Conservation (phyloP, 2,888 invertebrate genomes). For the Hartigia nigra region DNA sequence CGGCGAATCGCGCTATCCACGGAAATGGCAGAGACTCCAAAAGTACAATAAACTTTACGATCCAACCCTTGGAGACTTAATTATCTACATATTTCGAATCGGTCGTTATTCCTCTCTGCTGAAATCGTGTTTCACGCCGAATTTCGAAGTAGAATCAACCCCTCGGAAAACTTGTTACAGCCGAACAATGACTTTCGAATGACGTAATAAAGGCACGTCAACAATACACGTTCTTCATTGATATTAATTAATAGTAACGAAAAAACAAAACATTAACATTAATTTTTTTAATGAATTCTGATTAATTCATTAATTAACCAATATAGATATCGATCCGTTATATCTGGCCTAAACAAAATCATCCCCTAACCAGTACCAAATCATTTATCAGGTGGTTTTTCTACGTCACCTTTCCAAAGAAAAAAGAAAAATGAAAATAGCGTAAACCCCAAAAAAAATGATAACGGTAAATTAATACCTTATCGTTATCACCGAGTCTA, state of each 20-base stretch:
- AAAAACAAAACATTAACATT: too few relatives aligned
- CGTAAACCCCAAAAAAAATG: background rate
- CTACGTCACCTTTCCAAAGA: background rate
- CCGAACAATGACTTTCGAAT: background rate
- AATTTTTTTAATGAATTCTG: too few relatives aligned
- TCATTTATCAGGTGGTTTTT: too few relatives aligned
- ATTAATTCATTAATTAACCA: background rate
- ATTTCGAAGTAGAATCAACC: background rate
- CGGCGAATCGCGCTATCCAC: background rate
- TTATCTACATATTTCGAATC: background rate
- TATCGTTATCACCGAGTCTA: background rate
- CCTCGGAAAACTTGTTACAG: background rate
- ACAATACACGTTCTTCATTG: background rate
- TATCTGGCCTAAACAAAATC: background rate
- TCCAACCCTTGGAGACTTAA: background rate
- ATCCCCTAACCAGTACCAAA: background rate
- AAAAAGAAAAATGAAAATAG: background rate
- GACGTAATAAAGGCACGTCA: background rate
- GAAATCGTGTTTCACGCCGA: background rate
- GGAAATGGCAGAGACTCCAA: background rate
- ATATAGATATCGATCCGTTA: too few relatives aligned
- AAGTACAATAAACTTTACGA: background rate
- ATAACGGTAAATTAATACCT: background rate
- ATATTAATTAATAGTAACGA: too few relatives aligned
- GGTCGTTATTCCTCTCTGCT: background rate